Evolutionary conservation across 2,113 vertebrate species (phyloP), one percentile per base, ranked within the genome.

Genomic region (Thymallus thymallus): DNA sequence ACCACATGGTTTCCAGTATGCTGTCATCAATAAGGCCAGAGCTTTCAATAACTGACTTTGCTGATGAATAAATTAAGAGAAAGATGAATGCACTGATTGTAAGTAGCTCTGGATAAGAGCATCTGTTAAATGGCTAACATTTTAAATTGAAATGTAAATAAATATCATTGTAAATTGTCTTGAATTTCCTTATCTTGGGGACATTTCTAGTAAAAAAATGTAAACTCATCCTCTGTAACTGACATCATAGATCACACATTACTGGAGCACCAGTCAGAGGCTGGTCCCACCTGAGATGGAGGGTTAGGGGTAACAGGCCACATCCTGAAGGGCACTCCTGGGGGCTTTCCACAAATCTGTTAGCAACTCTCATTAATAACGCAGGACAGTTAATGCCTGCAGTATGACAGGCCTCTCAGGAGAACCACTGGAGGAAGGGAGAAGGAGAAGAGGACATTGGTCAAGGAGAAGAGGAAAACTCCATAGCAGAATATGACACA

Each of bases 331-430:
- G 76, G 73, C 51, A 75, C 80, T 87, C 86, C 72, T 76, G 80
- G 73, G 86, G 82, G 68, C 80, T 86, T 80, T 80, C 75, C 67
- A 74, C 74, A 79, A 78, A 79, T 35, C 76, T 78, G 80, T 76
- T 87, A 73, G 82, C 71, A 60, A 69, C 32, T 45, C 77, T 86
- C 86, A 88, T 91, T 87, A 90, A 91, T 89, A 89, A 91, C 88
- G 71, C 60, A 89, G 72, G 35, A 41, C 35, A 41, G 35, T 41
- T 41, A 41, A 41, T 41, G 35, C 78, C 81, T 82, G 45, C 64
- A 75, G 79, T 85, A 76, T 76, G 74, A 76, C 67, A 86, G 66
- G 20, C 46, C 23, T 77, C 82, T 82, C 26, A 76, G 69, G 67
- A 83, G 79, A 79, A 30, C 77, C 35, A 71, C 58, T 73, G 48